phyloP scores from a whole-genome alignment of 2,113 vertebrate genomes.

The Chascanopsetta lugubris region DNA sequence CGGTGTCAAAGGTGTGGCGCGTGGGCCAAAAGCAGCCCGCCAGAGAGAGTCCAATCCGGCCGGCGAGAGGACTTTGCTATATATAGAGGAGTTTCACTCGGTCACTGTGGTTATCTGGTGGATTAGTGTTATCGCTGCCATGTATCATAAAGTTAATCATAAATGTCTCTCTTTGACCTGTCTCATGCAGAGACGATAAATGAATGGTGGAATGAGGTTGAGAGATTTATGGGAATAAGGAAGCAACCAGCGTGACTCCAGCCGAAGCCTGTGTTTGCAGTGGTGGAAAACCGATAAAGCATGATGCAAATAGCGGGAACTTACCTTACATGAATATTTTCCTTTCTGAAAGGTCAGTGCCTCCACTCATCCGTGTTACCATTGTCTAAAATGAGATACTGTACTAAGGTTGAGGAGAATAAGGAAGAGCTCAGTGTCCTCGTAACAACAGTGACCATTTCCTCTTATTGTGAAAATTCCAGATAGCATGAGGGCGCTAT shows the following conservation, averaged over 20 bases:
- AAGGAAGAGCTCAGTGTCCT: not conserved
- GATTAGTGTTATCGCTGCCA: not conserved
- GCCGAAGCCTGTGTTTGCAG: too few relatives aligned
- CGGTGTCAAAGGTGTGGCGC: too few relatives aligned
- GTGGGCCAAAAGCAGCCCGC: too few relatives aligned
- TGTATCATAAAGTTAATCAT: not conserved
- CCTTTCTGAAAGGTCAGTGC: too few relatives aligned
- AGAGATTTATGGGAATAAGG: not conserved
- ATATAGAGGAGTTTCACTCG: not conserved
- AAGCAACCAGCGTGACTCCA: too few relatives aligned
- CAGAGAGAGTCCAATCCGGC: too few relatives aligned
- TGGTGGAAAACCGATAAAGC: not conserved
- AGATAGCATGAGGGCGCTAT: conserved; percentile 34
- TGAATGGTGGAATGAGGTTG: too few relatives aligned
- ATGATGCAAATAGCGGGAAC: too few relatives aligned
- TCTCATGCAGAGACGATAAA: not conserved
- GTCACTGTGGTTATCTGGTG: not conserved
- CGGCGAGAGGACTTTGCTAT: too few relatives aligned
- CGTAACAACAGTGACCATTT: conserved; percentile 4
- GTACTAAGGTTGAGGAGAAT: not conserved
- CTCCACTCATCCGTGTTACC: too few relatives aligned
- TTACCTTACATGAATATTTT: too few relatives aligned
- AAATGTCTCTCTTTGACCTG: not conserved
- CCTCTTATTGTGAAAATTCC: conserved; percentile 61
- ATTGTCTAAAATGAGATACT: not conserved